Percentiles rank a stretch among this genome's conserved stretches.
These are phyloP conservation scores for Phymorhynchus buccinoides DNA, from an alignment of 1,140 invertebrate genomes.

Conservation along the genomic window DNA sequence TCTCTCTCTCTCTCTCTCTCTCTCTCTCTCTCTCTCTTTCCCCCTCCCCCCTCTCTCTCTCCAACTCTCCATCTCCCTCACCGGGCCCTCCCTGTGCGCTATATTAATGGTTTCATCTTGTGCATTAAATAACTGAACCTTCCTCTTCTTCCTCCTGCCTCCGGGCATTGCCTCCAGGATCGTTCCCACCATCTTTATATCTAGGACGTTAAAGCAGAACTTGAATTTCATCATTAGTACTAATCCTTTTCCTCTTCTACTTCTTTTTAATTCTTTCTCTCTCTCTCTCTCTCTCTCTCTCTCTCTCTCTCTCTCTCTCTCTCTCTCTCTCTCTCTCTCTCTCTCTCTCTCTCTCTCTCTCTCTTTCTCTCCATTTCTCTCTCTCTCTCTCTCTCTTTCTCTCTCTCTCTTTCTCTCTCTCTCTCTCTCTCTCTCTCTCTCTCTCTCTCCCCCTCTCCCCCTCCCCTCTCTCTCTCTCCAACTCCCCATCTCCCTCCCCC, in stretches of 20 bases:
- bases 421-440: slow-evolving; percentile 38
- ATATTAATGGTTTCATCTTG: too few species aligned
- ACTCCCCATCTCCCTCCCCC: not conserved
- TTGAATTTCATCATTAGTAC: too few species aligned
- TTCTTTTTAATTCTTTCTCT: too few species aligned
- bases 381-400: slow-evolving; percentile 6
- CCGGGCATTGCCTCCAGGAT: too few species aligned
- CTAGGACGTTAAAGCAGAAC: too few species aligned
- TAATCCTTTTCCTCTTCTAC: not conserved
- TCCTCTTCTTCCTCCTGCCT: too few species aligned
- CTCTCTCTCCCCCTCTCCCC: slow-evolving; percentile 20
- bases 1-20: too few species aligned
- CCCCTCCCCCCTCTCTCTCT: not conserved
- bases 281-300: not conserved
- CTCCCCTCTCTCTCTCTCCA: not conserved
- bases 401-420: not conserved
- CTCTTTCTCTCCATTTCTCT: not conserved
- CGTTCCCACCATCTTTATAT: too few species aligned
- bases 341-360: slow-evolving; percentile 3
- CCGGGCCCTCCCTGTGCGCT: too few species aligned
- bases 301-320: too few species aligned
- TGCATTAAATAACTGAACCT: too few species aligned
- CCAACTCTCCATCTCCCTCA: not conserved
- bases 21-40: too few species aligned
- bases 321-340: not conserved